Evolutionary conservation across 1,140 invertebrate genomes (phyloP).

Genomic region (Temnothorax curvispinosus): DNA sequence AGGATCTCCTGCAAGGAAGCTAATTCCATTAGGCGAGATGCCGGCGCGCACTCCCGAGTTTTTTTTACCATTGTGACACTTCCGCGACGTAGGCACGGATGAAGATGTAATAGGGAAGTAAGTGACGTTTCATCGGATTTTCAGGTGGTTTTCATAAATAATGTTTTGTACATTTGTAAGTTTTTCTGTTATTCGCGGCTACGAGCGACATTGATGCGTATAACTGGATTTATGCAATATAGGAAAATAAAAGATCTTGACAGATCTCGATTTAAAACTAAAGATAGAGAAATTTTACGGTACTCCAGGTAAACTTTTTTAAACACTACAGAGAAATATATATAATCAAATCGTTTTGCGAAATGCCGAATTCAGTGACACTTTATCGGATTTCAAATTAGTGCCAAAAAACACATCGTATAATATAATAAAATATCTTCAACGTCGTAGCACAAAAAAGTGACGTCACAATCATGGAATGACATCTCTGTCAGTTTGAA

Average conservation of each 20-base stretch:
- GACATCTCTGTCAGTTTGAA: neutral
- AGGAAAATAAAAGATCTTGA: neutral
- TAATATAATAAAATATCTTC: neutral
- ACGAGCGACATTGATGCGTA: neutral
- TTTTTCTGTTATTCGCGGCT: neutral
- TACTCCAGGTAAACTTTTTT: neutral
- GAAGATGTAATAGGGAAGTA: constrained; percentile 27
- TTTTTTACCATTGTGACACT: neutral
- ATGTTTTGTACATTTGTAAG: neutral
- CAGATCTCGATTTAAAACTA: constrained; percentile 1
- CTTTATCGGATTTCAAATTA: neutral
- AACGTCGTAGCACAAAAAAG: neutral
- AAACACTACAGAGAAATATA: neutral
- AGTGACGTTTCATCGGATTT: constrained; percentile 39
- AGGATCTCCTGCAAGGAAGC: constrained; percentile 43
- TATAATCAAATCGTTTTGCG: neutral
- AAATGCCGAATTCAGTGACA: neutral
- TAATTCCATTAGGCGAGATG: constrained; percentile 65
- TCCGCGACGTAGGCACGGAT: neutral
- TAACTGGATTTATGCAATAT: constrained; percentile 30
- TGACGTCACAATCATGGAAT: neutral
- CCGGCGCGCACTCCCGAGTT: constrained; percentile 9
- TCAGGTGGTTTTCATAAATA: neutral
- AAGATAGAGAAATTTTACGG: neutral
- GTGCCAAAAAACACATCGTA: neutral